Base-by-base conservation (phyloP, 1,140 invertebrate species). In the Anoplophora glabripennis region DNA sequence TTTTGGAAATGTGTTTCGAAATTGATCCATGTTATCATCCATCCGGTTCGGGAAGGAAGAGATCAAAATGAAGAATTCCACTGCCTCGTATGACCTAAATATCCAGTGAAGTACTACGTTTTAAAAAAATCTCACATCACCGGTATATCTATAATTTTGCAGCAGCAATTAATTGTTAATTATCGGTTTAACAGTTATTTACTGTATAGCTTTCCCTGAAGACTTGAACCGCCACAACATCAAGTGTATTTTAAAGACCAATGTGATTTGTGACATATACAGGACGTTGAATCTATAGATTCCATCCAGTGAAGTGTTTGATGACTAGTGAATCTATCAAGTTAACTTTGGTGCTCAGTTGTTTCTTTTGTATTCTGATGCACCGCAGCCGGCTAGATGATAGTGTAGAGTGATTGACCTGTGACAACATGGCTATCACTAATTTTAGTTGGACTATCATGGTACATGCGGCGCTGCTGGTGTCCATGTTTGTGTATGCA, bases 71-170 rank as follows among this genome's bases (percentile, higher is more conserved):
- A 40, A 8, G 14, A n/a, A 40, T 15, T 40, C 38, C 14, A 40
- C 8, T 15, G 17, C 11, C 44, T 46, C 44, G 44, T 15, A 5
- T 28, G 44, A 46, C 44, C 44, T 46, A 46, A 46, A 46, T 46
- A 28, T 46, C 15, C 44, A 10, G 18, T 18, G 17, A 46, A 46
- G 44, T 15, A 46, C 44, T 46, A 28, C 28, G 28, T 21, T 46
- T 46, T 17, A 28, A 46, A 46, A 46, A 46, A 46, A 46, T 46
- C 10, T 18, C 44, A 46, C 18, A 18, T 21, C 17, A 15, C 17
- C 44, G 18, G 7, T 46, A 28, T 17, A 28, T 46, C 44, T 21
- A 46, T 46, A 46, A 46, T 46, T 46, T 46, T 28, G 21, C 21
- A 28, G 28, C 28, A 46, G 44, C 18, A 46, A 28, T 28, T 28